These are phyloP conservation scores for Calliopum simillimum DNA, from an alignment of 2,888 invertebrate species.

Conservation along the genomic window DNA sequence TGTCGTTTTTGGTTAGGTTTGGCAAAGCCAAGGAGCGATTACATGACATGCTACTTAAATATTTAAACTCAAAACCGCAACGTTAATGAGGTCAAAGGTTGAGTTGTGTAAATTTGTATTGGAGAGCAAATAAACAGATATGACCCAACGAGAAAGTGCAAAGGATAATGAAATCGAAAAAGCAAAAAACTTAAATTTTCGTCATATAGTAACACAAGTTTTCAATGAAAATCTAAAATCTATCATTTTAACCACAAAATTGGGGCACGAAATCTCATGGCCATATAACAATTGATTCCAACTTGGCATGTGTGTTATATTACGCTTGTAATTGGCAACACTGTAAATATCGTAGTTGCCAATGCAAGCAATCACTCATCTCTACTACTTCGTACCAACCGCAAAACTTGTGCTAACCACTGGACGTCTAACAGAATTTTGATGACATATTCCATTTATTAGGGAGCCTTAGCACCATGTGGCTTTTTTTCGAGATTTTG, in stretches of 20 bases:
- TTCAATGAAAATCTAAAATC: too few relatives aligned
- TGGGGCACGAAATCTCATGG: too few relatives aligned
- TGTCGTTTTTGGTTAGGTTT: not conserved
- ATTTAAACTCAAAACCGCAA: conserved; percentile 41
- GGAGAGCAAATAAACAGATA: not conserved
- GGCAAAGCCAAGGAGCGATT: conserved; percentile 5
- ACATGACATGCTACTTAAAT: conserved; percentile 37
- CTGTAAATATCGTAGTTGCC: too few relatives aligned
- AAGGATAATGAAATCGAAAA: too few relatives aligned
- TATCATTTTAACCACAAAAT: too few relatives aligned
- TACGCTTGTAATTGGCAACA: too few relatives aligned
- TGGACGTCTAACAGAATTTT: conserved; percentile 32
- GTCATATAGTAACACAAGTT: too few relatives aligned
- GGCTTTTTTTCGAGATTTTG: not conserved
- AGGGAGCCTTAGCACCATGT: not conserved
- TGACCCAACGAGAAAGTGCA: not conserved
- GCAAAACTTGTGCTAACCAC: conserved; percentile 27
- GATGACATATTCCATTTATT: conserved; percentile 20
- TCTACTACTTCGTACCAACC: conserved; percentile 11
- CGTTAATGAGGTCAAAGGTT: conserved; percentile 45
- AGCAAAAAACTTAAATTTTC: too few relatives aligned
- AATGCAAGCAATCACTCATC: not conserved
- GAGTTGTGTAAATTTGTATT: conserved; percentile 2
- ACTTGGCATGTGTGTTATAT: too few relatives aligned
- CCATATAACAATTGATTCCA: too few relatives aligned